phyloP scores from a whole-genome alignment of 2,797 vertebrate species.

The Acridotheres tristis region DNA sequence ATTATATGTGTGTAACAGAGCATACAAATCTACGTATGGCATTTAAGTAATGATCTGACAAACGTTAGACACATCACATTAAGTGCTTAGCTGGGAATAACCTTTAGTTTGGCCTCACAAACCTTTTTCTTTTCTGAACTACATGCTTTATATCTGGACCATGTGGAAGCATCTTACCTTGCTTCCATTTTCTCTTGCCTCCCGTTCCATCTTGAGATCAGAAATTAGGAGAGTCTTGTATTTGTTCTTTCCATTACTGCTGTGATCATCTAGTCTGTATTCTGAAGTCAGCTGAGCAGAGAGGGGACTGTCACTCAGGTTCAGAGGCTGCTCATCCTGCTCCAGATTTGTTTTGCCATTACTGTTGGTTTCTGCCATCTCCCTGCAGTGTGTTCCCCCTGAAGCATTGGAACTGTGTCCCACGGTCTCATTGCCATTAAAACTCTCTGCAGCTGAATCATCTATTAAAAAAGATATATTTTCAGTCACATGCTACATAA shows the following conservation, averaged over 20 bases:
- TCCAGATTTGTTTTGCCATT: slow-evolving; percentile 80
- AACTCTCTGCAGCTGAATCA: slow-evolving; percentile 85
- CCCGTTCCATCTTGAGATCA: slow-evolving; percentile 84
- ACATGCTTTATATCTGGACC: slow-evolving; percentile 32
- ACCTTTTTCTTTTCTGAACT: slow-evolving; percentile 30
- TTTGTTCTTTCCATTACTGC: slow-evolving; percentile 82
- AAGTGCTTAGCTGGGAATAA: slow-evolving; percentile 19
- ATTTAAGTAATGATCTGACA: slow-evolving; percentile 17
- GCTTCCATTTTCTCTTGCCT: slow-evolving; percentile 84
- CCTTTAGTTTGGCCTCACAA: neutral
- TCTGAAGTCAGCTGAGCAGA: slow-evolving; percentile 81
- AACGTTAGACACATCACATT: slow-evolving; percentile 21
- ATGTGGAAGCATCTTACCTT: slow-evolving; percentile 77
- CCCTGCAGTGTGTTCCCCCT: slow-evolving; percentile 80
- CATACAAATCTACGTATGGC: neutral
- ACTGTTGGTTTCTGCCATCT: slow-evolving; percentile 78
- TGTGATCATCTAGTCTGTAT: slow-evolving; percentile 81
- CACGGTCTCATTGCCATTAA: slow-evolving; percentile 83
- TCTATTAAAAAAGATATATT: slow-evolving; percentile 78
- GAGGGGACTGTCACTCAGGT: slow-evolving; percentile 84
- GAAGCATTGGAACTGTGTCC: slow-evolving; percentile 78
- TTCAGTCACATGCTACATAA: slow-evolving; percentile 57
- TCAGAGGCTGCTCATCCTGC: slow-evolving; percentile 84
- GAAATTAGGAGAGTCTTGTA: slow-evolving; percentile 82
- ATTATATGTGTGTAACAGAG: neutral